phyloP scores from a whole-genome alignment of 1,140 invertebrate genomes.

The Zelostemma sp. region DNA sequence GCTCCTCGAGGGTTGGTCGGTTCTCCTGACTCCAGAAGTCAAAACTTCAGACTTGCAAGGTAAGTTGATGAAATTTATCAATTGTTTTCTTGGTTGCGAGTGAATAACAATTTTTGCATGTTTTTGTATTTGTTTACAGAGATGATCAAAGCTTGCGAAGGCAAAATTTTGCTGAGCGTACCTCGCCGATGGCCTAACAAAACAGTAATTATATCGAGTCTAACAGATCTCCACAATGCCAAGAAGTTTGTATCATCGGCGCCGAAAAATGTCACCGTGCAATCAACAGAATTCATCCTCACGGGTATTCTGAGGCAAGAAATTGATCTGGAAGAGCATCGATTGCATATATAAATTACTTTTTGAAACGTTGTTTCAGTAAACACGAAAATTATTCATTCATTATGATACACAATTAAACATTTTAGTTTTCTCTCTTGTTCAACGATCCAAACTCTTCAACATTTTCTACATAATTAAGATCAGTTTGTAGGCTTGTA shows the following conservation, averaged over 20 bases:
- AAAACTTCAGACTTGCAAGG: conserved; percentile 66
- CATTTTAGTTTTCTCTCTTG: too few species aligned
- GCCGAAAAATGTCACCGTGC: conserved; percentile 56
- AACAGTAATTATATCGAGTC: conserved; percentile 58
- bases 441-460: too few species aligned
- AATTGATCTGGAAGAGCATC: conserved; percentile 51
- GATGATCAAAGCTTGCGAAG: conserved; percentile 63
- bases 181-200: conserved; percentile 61
- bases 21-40: conserved; percentile 67
- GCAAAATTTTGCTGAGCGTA: conserved; percentile 50
- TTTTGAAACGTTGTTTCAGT: not conserved
- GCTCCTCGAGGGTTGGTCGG: conserved; percentile 59
- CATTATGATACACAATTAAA: too few species aligned
- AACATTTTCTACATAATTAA: too few species aligned
- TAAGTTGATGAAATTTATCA: conserved; percentile 25
- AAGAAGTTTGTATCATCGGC: conserved; percentile 57
- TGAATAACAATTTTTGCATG: not conserved
- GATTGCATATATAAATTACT: conserved; percentile 11
- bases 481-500: too few species aligned
- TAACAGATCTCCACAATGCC: conserved; percentile 58
- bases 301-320: conserved; percentile 67
- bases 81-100: not conserved
- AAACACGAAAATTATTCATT: too few species aligned
- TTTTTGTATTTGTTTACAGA: conserved; percentile 55
- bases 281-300: conserved; percentile 67